Percentiles rank a stretch among this genome's conserved stretches.
These are phyloP conservation scores for Cygnus olor DNA, from an alignment of 2,797 vertebrate genomes.

Conservation along the genomic window DNA sequence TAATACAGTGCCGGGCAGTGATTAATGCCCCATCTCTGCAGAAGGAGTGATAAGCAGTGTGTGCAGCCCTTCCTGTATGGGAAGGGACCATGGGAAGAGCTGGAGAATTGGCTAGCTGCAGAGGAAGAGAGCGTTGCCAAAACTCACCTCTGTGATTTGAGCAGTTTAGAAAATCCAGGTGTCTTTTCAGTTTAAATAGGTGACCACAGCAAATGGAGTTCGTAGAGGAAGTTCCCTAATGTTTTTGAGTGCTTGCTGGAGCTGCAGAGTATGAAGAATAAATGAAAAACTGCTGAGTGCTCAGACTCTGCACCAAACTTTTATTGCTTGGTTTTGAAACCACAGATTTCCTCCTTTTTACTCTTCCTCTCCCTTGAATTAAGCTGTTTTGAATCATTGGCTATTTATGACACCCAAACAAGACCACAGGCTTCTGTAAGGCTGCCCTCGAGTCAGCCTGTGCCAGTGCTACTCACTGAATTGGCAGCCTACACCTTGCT, in stretches of 20 bases:
- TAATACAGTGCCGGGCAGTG: not conserved
- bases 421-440: constrained; percentile 66
- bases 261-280: constrained; percentile 30
- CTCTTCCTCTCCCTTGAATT: constrained; percentile 25
- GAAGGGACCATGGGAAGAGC: not conserved
- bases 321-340: constrained; percentile 65
- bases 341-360: constrained; percentile 51
- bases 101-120: not conserved
- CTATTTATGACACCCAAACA: constrained; percentile 49
- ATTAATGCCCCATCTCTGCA: not conserved
- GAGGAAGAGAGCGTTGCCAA: constrained; percentile 34
- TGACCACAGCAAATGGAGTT: constrained; percentile 57
- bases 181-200: constrained; percentile 27
- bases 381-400: constrained; percentile 54
- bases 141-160: constrained; percentile 30
- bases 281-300: constrained; percentile 68
- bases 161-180: constrained; percentile 62
- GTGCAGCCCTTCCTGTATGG: constrained; percentile 14
- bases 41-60: not conserved
- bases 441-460: constrained; percentile 27
- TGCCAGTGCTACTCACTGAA: constrained; percentile 55
- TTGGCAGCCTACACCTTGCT: constrained; percentile 31
- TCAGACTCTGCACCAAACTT: constrained; percentile 37
- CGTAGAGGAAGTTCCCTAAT: constrained; percentile 11
- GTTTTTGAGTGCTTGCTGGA: not conserved